These are phyloP conservation scores for Mesochorus sp. DNA, from an alignment of 2,888 invertebrate species.

Conservation along the genomic window DNA sequence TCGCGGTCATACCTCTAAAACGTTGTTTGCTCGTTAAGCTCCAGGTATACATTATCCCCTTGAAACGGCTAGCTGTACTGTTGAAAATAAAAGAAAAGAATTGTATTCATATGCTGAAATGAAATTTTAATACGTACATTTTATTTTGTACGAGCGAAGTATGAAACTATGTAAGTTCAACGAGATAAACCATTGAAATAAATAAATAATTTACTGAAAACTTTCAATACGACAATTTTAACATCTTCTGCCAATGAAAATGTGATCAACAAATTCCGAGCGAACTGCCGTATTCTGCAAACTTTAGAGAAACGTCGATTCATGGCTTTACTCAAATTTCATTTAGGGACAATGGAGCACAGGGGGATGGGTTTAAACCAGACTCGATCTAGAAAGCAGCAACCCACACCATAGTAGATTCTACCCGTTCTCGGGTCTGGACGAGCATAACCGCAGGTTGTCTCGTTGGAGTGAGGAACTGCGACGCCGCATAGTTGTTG, in stretches of 20 bases:
- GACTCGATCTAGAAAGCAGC: slow-evolving; percentile 20
- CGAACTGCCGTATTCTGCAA: neutral
- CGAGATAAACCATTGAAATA: too few relatives aligned
- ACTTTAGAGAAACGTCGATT: slow-evolving; percentile 13
- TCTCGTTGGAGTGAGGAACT: slow-evolving; percentile 76
- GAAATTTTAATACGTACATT: too few relatives aligned
- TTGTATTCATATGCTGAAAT: too few relatives aligned
- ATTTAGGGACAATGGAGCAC: neutral
- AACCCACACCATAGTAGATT: slow-evolving; percentile 36
- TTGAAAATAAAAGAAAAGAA: too few relatives aligned
- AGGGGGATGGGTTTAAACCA: neutral
- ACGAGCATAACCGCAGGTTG: slow-evolving; percentile 77
- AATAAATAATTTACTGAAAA: too few relatives aligned
- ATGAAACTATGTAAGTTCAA: too few relatives aligned
- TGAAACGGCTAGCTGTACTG: too few relatives aligned
- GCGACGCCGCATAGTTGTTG: slow-evolving; percentile 76
- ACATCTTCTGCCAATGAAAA: too few relatives aligned
- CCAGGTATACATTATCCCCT: slow-evolving; percentile 11
- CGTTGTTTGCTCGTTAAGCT: slow-evolving; percentile 53
- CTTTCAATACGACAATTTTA: too few relatives aligned
- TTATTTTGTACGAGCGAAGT: too few relatives aligned
- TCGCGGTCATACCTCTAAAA: slow-evolving; percentile 45
- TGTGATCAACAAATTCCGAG: neutral
- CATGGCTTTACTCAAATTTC: slow-evolving; percentile 33
- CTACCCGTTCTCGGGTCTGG: slow-evolving; percentile 64